Evolutionary conservation across 2,797 vertebrate species (phyloP).

Genomic region (Carduelis carduelis): DNA sequence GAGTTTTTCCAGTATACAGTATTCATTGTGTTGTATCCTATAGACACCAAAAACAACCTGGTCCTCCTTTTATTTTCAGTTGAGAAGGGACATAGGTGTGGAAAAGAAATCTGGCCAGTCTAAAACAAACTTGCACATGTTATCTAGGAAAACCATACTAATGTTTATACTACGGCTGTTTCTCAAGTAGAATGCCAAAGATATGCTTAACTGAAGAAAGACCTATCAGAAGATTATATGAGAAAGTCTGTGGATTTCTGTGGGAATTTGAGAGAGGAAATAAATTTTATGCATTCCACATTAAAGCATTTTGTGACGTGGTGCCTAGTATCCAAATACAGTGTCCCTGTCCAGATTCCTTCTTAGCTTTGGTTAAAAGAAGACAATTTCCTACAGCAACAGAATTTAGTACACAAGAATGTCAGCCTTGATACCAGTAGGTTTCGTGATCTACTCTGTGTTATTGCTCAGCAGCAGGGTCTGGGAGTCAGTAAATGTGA

Average conservation of each 20-base stretch:
- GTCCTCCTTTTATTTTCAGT: not conserved
- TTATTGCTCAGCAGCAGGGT: not conserved
- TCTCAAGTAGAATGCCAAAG: not conserved
- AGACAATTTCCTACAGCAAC: not conserved
- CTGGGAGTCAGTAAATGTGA: not conserved
- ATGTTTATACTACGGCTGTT: not conserved
- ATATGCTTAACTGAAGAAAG: not conserved
- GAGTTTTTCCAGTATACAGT: not conserved
- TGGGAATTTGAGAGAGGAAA: not conserved
- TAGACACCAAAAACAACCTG: not conserved
- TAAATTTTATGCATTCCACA: not conserved
- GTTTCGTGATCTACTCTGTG: not conserved
- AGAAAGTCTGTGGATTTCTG: not conserved
- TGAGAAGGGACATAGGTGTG: not conserved
- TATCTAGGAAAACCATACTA: not conserved
- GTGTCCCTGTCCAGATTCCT: not conserved
- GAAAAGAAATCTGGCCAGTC: not conserved
- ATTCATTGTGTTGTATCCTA: not conserved
- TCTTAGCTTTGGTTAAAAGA: not conserved
- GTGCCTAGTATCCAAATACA: not conserved
- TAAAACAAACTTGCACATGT: not conserved
- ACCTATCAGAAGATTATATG: not conserved
- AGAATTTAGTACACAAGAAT: not conserved
- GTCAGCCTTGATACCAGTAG: fast-evolving
- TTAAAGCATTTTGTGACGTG: not conserved